Conservation (phyloP, 2,888 invertebrate genomes). For the Aspidiotus rigidus region DNA sequence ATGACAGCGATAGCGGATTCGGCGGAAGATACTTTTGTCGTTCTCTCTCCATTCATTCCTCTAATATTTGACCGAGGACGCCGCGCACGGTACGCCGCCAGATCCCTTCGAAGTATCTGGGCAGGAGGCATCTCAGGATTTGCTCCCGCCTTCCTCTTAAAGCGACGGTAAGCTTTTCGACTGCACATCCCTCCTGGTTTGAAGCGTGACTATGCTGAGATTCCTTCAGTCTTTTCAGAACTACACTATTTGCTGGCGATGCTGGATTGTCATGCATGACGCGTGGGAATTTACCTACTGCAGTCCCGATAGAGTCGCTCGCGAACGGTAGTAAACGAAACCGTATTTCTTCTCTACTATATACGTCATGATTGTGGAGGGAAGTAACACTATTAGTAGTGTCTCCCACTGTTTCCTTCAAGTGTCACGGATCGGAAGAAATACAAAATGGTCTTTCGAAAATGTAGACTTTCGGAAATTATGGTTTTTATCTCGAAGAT, state of each 20-base stretch:
- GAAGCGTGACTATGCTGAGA: conserved; percentile 6
- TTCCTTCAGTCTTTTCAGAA: neutral
- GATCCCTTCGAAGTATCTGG: neutral
- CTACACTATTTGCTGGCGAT: neutral
- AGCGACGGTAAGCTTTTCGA: neutral
- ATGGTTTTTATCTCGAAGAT: neutral
- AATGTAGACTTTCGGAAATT: neutral
- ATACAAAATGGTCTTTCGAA: neutral
- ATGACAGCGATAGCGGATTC: neutral
- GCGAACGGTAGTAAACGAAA: neutral
- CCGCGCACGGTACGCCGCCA: conserved; percentile 1
- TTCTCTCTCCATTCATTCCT: neutral
- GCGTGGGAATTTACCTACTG: neutral
- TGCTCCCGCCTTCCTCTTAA: neutral
- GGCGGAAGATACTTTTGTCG: neutral
- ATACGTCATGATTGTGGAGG: neutral
- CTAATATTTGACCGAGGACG: neutral
- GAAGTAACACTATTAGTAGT: neutral
- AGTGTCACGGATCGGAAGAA: neutral
- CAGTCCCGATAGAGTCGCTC: neutral
- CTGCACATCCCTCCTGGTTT: neutral
- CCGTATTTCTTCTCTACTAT: neutral
- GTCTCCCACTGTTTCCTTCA: neutral
- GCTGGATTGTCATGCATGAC: neutral
- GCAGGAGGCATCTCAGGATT: neutral